These are phyloP conservation scores for Limnodromus scolopaceus DNA, from an alignment of 2,797 vertebrate genomes.

Conservation along the genomic window DNA sequence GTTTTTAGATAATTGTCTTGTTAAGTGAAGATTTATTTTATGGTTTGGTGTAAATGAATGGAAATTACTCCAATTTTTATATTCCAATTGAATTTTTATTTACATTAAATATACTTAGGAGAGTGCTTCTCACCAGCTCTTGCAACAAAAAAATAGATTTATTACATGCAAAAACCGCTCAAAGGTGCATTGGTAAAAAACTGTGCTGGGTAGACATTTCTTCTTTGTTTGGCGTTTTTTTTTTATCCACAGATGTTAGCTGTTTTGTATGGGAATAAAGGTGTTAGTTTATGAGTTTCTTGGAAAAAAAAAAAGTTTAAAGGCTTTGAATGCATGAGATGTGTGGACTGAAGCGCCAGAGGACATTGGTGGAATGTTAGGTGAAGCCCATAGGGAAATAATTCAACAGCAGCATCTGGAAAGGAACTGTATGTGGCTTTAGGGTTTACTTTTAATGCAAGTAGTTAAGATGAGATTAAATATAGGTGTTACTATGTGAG, in stretches of 20 bases:
- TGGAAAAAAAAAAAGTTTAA: slow-evolving; percentile 67
- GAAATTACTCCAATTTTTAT: slow-evolving; percentile 11
- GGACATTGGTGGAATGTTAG: slow-evolving; percentile 74
- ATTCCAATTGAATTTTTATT: slow-evolving; percentile 30
- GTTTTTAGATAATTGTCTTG: slow-evolving; percentile 32
- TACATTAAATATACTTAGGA: slow-evolving; percentile 35
- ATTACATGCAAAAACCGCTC: slow-evolving; percentile 44
- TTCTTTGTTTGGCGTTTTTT: slow-evolving; percentile 52
- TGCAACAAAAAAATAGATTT: slow-evolving; percentile 22
- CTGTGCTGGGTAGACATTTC: slow-evolving; percentile 14
- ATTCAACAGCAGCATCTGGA: slow-evolving; percentile 78
- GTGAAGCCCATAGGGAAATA: slow-evolving; percentile 72
- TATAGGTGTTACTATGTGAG: slow-evolving; percentile 75
- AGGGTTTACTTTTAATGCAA: slow-evolving; percentile 73
- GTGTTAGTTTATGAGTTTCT: slow-evolving; percentile 78
- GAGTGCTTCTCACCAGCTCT: slow-evolving; percentile 26
- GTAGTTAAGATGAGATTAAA: slow-evolving; percentile 78
- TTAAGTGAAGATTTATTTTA: slow-evolving; percentile 26
- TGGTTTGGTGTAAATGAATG: neutral
- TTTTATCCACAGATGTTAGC: slow-evolving; percentile 75
- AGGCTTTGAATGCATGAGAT: slow-evolving; percentile 65
- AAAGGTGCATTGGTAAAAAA: slow-evolving; percentile 35
- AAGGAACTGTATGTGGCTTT: slow-evolving; percentile 73
- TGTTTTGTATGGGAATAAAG: slow-evolving; percentile 77
- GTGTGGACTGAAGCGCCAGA: slow-evolving; percentile 63